Percentiles rank a stretch among this genome's conserved stretches.
Conservation (phyloP, 2,888 invertebrate genomes). For the Lepidochitona cinerea region DNA sequence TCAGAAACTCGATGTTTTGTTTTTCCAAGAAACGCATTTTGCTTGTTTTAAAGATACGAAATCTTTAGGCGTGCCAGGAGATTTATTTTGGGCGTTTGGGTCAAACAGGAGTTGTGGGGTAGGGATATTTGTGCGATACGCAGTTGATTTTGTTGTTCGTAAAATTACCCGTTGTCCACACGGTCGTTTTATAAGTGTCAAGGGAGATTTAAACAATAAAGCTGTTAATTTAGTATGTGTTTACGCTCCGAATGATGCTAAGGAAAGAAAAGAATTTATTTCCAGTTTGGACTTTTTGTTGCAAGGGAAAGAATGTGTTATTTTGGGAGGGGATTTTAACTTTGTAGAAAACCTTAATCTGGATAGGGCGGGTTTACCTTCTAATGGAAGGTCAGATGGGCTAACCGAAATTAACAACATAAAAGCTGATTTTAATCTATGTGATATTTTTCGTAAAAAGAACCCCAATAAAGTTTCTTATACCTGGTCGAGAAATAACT, state of each 20-base stretch:
- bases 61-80: not conserved
- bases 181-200: not conserved
- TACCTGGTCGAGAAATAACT: not conserved
- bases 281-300: not conserved
- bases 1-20: not conserved
- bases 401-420: constrained; percentile 12
- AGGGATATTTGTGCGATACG: not conserved
- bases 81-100: not conserved
- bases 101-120: not conserved
- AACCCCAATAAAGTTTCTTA: constrained; percentile 11
- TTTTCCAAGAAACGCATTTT: not conserved
- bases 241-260: not conserved
- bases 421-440: constrained; percentile 15
- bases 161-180: not conserved
- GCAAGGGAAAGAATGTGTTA: not conserved
- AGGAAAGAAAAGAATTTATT: not conserved
- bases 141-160: not conserved
- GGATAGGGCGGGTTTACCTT: constrained; percentile 22
- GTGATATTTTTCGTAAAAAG: constrained; percentile 15
- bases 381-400: constrained; percentile 6
- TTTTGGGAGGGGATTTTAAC: constrained; percentile 28
- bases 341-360: constrained; percentile 16
- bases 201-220: not conserved
- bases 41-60: not conserved
- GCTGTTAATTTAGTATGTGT: not conserved